Base-by-base conservation (phyloP, 2,113 vertebrate species). In the Scytalopus superciliaris region DNA sequence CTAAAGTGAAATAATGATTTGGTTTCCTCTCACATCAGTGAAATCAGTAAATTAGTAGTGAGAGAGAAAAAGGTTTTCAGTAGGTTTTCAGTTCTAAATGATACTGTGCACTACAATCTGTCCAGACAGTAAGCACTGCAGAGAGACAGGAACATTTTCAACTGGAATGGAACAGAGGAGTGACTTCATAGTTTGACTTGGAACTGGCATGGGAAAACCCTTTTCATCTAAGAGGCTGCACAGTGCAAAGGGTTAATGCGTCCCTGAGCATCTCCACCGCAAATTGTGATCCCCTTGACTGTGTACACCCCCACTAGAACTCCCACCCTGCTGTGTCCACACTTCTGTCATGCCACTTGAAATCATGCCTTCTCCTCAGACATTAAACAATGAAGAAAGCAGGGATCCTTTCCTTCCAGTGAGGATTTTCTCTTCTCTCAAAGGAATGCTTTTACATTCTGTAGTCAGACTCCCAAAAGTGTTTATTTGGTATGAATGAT, bases 381-480 rank as follows among this genome's bases (percentile, higher is more conserved):
- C 31, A 72, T 50, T 57, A 70, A 62, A 44, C 79, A 91, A 50
- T 49, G 14, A 81, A 95, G 63, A 22, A 84, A 84, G 57, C 76
- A 89, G 74, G 57, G 7, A 76, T 90, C 77, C 74, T 70, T 89
- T 70, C 69, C 37, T 93, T 66, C 30, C 62, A 67, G 3, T 47
- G 57, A 69, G 40, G 67, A 74, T 90, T 90, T 69, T 89, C 37
- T 53, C 23, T 19, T 30, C 39, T 87, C 55, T 70, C 72, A 93
- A 90, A 80, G 7, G 57, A 92, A 93, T 83, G 90, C 69, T 85
- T 90, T 94, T 78, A 49, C 39, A 84, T 92, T 82, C 39, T 60
- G 7, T 87, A 24, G 52, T 82, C 28, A 84, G 66, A 73, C 50
- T 81, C 72, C 12, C 27, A 9, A 66, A 88, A 89, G 55, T 88